Evolutionary conservation across 2,113 vertebrate genomes (phyloP).

Genomic region (Notarius lentiginosus): DNA sequence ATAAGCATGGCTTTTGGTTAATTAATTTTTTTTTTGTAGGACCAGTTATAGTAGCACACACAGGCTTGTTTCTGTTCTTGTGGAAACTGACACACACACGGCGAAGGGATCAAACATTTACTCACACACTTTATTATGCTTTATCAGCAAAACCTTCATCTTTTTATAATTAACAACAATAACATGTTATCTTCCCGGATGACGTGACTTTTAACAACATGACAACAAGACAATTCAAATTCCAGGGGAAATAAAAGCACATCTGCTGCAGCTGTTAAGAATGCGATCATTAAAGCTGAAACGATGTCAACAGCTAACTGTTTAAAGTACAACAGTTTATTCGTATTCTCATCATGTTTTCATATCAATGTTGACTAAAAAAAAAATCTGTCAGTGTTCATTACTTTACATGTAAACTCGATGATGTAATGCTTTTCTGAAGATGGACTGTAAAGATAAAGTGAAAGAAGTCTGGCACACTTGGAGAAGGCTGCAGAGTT

Average conservation of each 20-base stretch:
- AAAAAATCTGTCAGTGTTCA: not conserved
- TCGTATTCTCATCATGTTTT: not conserved
- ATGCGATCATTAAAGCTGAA: not conserved
- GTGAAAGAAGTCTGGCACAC: not conserved
- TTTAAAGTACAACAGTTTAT: not conserved
- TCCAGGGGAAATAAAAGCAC: conserved; percentile 35
- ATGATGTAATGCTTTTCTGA: not conserved
- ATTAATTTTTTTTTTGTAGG: conserved; percentile 3
- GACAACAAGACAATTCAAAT: conserved; percentile 51
- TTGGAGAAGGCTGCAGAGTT: conserved; percentile 20
- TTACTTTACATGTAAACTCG: not conserved
- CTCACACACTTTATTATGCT: not conserved
- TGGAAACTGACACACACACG: not conserved
- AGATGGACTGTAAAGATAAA: conserved; percentile 12
- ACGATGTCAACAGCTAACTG: not conserved
- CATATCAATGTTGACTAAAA: not conserved
- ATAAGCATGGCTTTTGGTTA: conserved; percentile 16
- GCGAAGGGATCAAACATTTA: not conserved
- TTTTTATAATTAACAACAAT: conserved; percentile 46
- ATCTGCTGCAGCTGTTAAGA: not conserved
- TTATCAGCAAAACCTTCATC: conserved; percentile 18
- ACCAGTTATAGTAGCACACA: conserved; percentile 5
- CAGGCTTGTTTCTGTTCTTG: not conserved
- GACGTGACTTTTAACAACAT: conserved; percentile 34
- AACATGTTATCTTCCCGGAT: conserved; percentile 3